Evolutionary conservation across 2,113 vertebrate species (phyloP).

Genomic region (Calidris pugnax): DNA sequence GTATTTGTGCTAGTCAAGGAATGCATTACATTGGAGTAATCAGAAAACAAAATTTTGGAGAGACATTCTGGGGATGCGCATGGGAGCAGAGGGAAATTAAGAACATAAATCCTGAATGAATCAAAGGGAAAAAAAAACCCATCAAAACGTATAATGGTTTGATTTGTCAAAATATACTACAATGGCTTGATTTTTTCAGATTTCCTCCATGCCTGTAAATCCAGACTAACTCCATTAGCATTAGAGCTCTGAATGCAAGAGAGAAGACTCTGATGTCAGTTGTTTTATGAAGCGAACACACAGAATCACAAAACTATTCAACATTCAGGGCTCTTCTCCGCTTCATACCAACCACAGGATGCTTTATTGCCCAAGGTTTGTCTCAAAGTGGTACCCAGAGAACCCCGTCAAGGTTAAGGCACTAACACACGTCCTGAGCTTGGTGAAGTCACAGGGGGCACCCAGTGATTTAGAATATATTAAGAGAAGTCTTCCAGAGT

Average conservation of each 20-base stretch:
- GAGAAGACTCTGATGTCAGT: fast-evolving
- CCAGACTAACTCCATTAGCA: not conserved
- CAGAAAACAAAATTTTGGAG: not conserved
- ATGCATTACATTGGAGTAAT: not conserved
- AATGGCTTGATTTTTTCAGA: not conserved
- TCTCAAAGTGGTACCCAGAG: not conserved
- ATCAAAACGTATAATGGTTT: not conserved
- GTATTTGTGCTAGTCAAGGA: not conserved
- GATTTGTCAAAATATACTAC: not conserved
- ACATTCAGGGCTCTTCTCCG: not conserved
- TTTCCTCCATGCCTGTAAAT: not conserved
- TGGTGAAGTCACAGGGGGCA: not conserved
- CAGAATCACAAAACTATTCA: not conserved
- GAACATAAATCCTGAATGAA: not conserved
- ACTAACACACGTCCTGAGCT: fast-evolving
- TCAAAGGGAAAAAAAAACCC: not conserved
- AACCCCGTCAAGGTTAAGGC: not conserved
- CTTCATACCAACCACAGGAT: not conserved
- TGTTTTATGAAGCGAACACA: not conserved
- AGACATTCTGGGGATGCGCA: not conserved
- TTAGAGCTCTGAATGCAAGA: not conserved
- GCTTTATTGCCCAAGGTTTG: not conserved
- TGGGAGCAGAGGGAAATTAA: not conserved
- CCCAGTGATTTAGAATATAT: not conserved
- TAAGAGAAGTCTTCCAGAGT: not conserved